Evolutionary conservation across 2,888 invertebrate species (phyloP), one percentile per base, ranked within the genome.

Genomic region (Adela reaumurella): DNA sequence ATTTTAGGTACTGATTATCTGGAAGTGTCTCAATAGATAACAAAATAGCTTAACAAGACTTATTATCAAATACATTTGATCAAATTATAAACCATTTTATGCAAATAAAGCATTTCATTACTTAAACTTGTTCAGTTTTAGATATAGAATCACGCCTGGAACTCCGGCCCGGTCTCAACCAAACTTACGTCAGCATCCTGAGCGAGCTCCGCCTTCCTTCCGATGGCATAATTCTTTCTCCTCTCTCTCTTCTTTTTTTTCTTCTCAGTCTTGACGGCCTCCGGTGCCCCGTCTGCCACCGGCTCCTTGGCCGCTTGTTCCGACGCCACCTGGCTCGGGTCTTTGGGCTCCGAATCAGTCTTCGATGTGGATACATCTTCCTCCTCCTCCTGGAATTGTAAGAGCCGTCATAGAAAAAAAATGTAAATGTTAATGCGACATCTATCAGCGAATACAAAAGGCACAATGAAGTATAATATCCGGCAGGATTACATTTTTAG

Each of bases 221-320:
- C 70, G 52, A 74, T 72, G 58, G 43, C 41, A 44, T 51, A 57
- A 50, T 54, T 53, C 53, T 71, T 76, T 55, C 66, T 67, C 60
- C 70, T 64, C 43, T 70, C 74, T 54, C 68, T 69, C 60, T 69
- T 76, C 51, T 70, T 72, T 52, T 63, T 59, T 46, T 61, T 52
- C 48, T 54, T 46, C 46, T 65, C 62, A 57, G 59, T 65, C 58
- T 55, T 63, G 53, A 52, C 58, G 55, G 57, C 57, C 48, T 48
- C 48, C 29, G 44, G 85, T 84, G 1, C 89, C 89, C 57, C 88
- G 85, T 53, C 86, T 87, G 1, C 94, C 94, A 49, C 29, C 46
- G 17, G 20, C 41, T 2, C 17, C 41, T 35, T 17, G 29, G 20
- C 19, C 43, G 54, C 53, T 17, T 17, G 19, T 24, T 46, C 46